Base-by-base conservation (phyloP, 1,140 invertebrate species). In the Paralvinella palmiformis region DNA sequence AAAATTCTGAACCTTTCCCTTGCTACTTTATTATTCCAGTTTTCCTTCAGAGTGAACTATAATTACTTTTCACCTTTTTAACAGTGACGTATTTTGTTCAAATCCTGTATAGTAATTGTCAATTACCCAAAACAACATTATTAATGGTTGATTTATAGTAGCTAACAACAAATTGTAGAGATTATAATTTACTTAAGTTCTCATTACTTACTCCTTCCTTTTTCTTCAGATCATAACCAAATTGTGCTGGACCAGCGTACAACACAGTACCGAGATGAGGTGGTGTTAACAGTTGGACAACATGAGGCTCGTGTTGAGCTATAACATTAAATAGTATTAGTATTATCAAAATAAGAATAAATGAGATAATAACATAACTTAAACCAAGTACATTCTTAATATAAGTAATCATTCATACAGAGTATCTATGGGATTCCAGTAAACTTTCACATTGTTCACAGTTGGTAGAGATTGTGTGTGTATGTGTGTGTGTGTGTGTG, bases 211-310 rank as follows among this genome's bases (percentile, higher is more conserved):
- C 73, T n/a, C 75, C 76, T 50, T 74, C 68, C 17, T 74, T 68
- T 24, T 68, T 68, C 53, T 72, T 78, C 1, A 96, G 79, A 71
- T 91, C 86, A 24, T 85, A 84, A 13, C 93, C 94, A 84, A 98
- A 98, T 75, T 95, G 92, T 4, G 91, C 91, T 1, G 93, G 92
- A 0, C 93, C 92, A 10, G 92, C 94, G 35, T 85, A 84, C 50
- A 89, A 83, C 55, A 86, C 55, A 2, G 61, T 60, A 32, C 76
- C 76, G 50, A 64, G 62, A 48, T 68, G 69, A 6, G 72, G 69
- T 7, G 73, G 64, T 17, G 74, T 67, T 29, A 67, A 45, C 13
- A 78, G 56, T 59, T 78, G 73, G 17, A 80, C 70, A 27, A 72
- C 67, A 67, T 76, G 71, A 1, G 77, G 77, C 20, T 80, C 79